phyloP scores from a whole-genome alignment of 2,113 vertebrate species.

The Litocranius walleri region DNA sequence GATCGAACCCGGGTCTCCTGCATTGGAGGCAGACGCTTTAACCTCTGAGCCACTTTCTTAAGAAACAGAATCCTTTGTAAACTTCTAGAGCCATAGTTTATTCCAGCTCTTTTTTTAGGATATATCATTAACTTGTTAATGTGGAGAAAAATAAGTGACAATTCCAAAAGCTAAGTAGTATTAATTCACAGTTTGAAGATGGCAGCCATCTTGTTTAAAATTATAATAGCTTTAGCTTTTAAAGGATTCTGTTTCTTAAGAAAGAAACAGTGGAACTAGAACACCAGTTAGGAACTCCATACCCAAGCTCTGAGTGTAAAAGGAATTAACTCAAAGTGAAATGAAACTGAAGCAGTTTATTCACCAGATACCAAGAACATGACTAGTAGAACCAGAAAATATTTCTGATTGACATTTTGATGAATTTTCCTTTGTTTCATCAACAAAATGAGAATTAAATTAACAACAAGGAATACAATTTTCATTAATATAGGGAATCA shows the following conservation, averaged over 20 bases:
- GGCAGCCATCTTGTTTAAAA: no score
- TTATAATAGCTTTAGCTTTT: background rate
- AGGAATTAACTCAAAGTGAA: background rate
- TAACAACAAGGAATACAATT: background rate
- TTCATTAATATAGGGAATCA: background rate
- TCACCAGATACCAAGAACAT: background rate
- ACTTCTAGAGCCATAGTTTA: background rate
- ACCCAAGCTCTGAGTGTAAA: background rate
- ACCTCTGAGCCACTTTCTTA: background rate
- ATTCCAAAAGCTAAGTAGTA: background rate
- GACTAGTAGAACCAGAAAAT: background rate
- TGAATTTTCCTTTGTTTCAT: background rate
- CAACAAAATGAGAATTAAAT: slow-evolving; percentile 15
- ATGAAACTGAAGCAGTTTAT: background rate
- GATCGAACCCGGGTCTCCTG: no score
- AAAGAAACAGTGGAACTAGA: background rate
- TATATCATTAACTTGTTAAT: background rate
- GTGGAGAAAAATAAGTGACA: background rate
- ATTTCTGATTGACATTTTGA: background rate
- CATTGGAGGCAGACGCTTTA: no score
- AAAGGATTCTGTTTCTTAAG: background rate
- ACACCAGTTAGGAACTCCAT: background rate
- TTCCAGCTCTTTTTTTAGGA: background rate
- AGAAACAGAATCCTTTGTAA: background rate
- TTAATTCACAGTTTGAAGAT: background rate